Evolutionary conservation across 2,113 vertebrate genomes (phyloP), one percentile per base, ranked within the genome.

Genomic region (Dermatemys mawii): DNA sequence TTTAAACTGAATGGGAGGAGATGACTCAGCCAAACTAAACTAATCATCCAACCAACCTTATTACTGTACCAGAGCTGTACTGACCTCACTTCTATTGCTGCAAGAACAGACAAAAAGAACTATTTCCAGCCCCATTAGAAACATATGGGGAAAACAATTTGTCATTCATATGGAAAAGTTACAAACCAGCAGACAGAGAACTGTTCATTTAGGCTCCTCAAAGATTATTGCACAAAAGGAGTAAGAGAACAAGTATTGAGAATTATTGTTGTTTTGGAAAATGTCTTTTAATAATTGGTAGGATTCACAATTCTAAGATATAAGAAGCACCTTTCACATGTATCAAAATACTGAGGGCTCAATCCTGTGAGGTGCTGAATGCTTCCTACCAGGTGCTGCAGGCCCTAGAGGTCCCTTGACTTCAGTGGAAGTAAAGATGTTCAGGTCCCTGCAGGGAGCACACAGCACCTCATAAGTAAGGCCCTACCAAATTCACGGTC

Each of bases 291-390:
- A 94, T 88, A 93, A 46, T 79, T 89, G 78, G 9, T 44, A 93
- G 41, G 26, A 91, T 29, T 60, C 48, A 67, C 35, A 70, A 24
- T 51, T 32, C 54, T 63, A 48, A 60, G 24, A 50, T 63, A 78
- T 11, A 50, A 0, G 1, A 17, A 75, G 60, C 0, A 0, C 24
- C 46, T 85, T 63, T 44, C 41, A 29, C 1, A 0, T 12, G 9
- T 55, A 57, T 32, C 55, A 19, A 2, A 6, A 44, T 78, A 27
- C 29, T 5, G 1, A 2, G 16, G 50, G 0, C 2, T 6, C n/a
- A 10, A 1, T 3, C 2, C 21, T 79, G 54, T 87, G 80, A 81
- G 13, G 83, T 11, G 16, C 27, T 70, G n/a, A 41, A 22, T 21
- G 38, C 8, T 9, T 38, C 48, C 57, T 35, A 32, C 6, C 29